Evolutionary conservation across 2,888 invertebrate species (phyloP).

Genomic region (Chironomus riparius): DNA sequence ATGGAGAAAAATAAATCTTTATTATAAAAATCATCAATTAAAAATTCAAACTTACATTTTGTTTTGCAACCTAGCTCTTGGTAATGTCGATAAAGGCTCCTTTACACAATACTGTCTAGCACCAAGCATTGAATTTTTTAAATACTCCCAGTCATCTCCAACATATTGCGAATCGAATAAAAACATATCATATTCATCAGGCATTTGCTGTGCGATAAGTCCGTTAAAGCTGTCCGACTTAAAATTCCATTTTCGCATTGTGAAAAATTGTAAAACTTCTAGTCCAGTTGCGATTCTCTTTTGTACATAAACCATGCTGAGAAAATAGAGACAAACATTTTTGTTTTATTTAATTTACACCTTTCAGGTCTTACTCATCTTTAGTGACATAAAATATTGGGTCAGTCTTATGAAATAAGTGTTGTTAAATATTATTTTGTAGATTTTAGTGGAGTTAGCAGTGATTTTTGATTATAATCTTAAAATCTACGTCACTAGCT

Average conservation of each 20-base stretch:
- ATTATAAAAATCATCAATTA: neutral
- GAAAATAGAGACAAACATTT: slow-evolving; percentile 32
- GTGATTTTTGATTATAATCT: neutral
- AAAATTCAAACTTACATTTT: slow-evolving; percentile 51
- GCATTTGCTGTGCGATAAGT: neutral
- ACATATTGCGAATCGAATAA: neutral
- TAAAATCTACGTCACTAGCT: slow-evolving; percentile 32
- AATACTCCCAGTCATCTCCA: slow-evolving; percentile 44
- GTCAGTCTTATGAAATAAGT: too few relatives aligned
- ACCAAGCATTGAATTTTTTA: slow-evolving; percentile 69
- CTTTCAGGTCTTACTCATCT: too few relatives aligned
- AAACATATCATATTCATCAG: slow-evolving; percentile 11
- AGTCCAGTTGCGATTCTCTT: slow-evolving; percentile 65
- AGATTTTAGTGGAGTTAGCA: too few relatives aligned
- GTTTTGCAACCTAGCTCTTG: slow-evolving; percentile 63
- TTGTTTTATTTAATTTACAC: too few relatives aligned
- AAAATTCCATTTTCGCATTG: slow-evolving; percentile 79
- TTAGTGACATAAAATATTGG: too few relatives aligned
- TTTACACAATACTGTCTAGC: slow-evolving; percentile 79
- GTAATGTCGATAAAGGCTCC: slow-evolving; percentile 67
- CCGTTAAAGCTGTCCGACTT: slow-evolving; percentile 55
- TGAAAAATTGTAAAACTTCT: slow-evolving; percentile 80
- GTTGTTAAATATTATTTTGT: too few relatives aligned
- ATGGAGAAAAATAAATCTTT: neutral
- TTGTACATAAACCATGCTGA: slow-evolving; percentile 72